Percentiles rank a stretch among this genome's conserved stretches.
Evolutionary conservation across 2,888 invertebrate genomes (phyloP).

Genomic region (Limnephilus marmoratus): DNA sequence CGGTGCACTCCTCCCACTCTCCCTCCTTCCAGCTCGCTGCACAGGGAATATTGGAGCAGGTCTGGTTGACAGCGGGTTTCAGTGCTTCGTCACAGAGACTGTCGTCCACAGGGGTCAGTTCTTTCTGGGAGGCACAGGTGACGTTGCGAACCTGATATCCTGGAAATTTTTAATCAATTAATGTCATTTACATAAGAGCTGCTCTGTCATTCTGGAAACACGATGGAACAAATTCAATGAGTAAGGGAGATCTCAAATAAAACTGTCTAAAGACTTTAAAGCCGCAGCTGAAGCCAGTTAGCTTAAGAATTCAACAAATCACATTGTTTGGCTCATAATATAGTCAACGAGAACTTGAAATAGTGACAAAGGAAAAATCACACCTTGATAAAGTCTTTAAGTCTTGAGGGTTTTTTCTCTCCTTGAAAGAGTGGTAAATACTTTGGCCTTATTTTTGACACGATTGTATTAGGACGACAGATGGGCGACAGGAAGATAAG

Average conservation of each 20-base stretch:
- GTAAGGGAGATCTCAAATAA: neutral
- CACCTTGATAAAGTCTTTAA: too few relatives aligned
- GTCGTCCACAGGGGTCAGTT: conserved; percentile 84
- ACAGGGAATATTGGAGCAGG: conserved; percentile 87
- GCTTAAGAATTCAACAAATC: neutral
- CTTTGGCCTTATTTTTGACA: too few relatives aligned
- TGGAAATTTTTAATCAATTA: conserved; percentile 68
- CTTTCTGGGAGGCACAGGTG: conserved; percentile 86
- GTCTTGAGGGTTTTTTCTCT: too few relatives aligned
- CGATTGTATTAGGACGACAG: too few relatives aligned
- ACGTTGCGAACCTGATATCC: conserved; percentile 87
- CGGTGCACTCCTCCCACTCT: conserved; percentile 89
- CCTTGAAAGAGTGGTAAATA: too few relatives aligned
- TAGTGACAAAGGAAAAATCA: too few relatives aligned
- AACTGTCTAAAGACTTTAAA: neutral
- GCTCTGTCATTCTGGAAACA: neutral
- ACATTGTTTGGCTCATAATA: neutral
- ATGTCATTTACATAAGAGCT: too few relatives aligned
- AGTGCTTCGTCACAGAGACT: conserved; percentile 87
- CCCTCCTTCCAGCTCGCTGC: conserved; percentile 88
- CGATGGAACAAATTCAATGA: neutral
- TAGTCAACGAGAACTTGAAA: neutral
- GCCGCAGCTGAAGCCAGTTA: neutral
- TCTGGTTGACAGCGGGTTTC: conserved; percentile 83
- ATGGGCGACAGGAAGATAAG: too few relatives aligned